Evolutionary conservation across 2,797 vertebrate genomes (phyloP), one percentile per base, ranked within the genome.

Genomic region (Esox lucius): DNA sequence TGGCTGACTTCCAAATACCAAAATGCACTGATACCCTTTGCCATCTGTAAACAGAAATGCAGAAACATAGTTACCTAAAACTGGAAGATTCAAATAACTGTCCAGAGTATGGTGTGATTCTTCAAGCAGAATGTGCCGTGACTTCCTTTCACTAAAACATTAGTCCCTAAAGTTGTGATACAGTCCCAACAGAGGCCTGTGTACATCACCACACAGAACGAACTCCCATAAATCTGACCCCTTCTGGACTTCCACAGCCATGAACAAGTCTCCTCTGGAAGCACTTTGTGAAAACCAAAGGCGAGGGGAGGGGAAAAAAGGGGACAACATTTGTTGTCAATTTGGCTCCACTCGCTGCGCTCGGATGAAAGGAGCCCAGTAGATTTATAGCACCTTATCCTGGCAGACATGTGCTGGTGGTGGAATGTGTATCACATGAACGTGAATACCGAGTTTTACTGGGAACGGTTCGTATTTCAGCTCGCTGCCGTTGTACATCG

Each of bases 271-370:
- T 33, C 5, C 70, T 84, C 84, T 86, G 83, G 81, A 89, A 84
- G 73, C 75, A 83, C 80, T 87, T 87, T 78, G 76, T 84, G 78
- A 78, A 65, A 75, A 76, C 69, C 35, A 76, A 0, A 33, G 76
- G 78, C 71, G 84, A 77, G 79, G 75, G 11, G 46, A 8, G 59
- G 74, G 68, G 72, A 64, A 80, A 72, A 81, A 64, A 75, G 59
- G 62, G 76, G 70, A 81, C 75, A 75, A 81, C 87, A 89, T 89
- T 91, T 91, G 88, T 88, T 88, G 83, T 86, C 80, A 89, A 89
- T 91, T 89, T 88, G 82, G 86, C 83, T 59, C 26, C 33, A 48
- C 77, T 77, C 22, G 61, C 68, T 65, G 83, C 56, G 73, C 73
- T 71, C 49, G 82, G 84, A 90, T 89, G 76, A 89, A 87, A 88